Percentiles rank a stretch among this genome's conserved stretches.
Conservation (phyloP, 2,888 invertebrate genomes). For the Glyphotaelius pellucidus region DNA sequence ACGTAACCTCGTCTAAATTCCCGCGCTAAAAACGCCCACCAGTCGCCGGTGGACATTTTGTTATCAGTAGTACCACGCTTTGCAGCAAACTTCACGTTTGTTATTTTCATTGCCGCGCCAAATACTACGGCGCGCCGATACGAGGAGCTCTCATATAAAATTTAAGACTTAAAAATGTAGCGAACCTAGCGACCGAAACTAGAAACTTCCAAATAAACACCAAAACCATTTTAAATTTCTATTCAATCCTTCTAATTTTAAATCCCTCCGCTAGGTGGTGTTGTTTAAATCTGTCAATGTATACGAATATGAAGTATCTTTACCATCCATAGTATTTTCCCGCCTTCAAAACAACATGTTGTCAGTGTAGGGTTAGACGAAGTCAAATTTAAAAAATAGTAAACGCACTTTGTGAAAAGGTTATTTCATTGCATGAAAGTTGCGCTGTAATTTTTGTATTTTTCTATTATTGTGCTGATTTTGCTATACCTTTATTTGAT, state of each 20-base stretch:
- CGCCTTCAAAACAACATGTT: background rate
- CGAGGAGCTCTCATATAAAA: background rate
- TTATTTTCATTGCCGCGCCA: constrained; percentile 42
- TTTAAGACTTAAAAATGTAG: background rate
- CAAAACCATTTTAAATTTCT: background rate
- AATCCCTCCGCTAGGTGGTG: too few species aligned
- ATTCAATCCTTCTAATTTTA: background rate
- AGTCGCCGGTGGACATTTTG: constrained; percentile 36
- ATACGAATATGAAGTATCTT: background rate
- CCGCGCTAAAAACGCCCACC: constrained; percentile 40
- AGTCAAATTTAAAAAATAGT: background rate
- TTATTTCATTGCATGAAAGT: background rate
- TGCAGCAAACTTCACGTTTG: constrained; percentile 53
- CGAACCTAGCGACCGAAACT: background rate
- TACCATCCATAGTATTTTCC: background rate
- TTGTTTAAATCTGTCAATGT: too few species aligned
- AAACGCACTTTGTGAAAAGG: background rate
- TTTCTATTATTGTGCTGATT: background rate
- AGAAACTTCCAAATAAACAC: background rate
- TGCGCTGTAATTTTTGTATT: too few species aligned
- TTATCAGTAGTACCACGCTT: background rate
- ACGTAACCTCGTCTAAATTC: constrained; percentile 37
- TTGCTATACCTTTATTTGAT: background rate
- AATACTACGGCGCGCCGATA: background rate
- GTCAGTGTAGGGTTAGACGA: background rate